Evolutionary conservation across 2,888 invertebrate genomes (phyloP).

Genomic region (Temnothorax rugatulus): DNA sequence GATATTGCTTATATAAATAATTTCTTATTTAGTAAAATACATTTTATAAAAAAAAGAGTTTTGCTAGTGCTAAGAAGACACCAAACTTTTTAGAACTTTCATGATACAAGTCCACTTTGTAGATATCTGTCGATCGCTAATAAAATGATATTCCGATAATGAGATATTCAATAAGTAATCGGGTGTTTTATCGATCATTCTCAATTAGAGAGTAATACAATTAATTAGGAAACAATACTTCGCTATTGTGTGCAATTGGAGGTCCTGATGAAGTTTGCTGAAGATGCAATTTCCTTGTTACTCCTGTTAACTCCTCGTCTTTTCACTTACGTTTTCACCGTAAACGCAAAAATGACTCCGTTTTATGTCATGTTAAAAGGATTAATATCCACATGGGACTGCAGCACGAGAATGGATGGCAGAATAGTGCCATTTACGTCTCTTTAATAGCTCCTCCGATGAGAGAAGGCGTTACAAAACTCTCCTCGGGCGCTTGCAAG

Average conservation of each 20-base stretch:
- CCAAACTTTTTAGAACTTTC: background rate
- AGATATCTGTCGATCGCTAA: background rate
- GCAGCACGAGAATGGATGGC: background rate
- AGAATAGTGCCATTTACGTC: conserved; percentile 31
- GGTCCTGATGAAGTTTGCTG: background rate
- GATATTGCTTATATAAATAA: conserved; percentile 1
- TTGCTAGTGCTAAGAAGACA: background rate
- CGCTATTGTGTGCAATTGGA: conserved; percentile 12
- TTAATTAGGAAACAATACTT: conserved; percentile 26
- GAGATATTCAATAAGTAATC: background rate
- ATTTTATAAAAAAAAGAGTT: background rate
- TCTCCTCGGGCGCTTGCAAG: conserved; percentile 18
- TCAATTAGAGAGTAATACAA: background rate
- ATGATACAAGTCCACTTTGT: background rate
- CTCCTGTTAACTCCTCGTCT: background rate
- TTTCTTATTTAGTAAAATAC: background rate
- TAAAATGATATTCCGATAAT: conserved; percentile 8
- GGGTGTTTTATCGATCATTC: background rate
- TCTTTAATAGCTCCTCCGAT: background rate
- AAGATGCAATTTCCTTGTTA: conserved; percentile 54
- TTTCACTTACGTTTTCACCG: conserved; percentile 26
- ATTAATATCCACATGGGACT: conserved; percentile 30
- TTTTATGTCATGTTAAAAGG: conserved; percentile 32
- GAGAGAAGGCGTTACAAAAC: conserved; percentile 33
- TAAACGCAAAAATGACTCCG: conserved; percentile 25